Conservation (phyloP, 2,797 vertebrate genomes). For the Sebastes nivosus region DNA sequence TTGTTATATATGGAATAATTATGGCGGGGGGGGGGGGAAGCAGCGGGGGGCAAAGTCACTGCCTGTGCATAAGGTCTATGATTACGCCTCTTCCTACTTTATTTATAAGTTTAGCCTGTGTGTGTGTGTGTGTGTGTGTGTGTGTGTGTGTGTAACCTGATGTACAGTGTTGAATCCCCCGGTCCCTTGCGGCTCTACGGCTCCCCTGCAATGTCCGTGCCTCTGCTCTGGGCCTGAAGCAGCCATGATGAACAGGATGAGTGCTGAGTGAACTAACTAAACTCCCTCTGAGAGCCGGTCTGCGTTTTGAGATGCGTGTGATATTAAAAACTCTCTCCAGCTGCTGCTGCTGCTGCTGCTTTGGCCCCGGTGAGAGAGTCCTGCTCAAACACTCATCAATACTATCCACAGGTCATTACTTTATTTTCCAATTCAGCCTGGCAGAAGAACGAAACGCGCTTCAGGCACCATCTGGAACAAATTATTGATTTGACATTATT, state of each 20-base stretch:
- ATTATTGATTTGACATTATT: neutral
- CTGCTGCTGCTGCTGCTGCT: neutral
- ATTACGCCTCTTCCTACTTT: constrained; percentile 62
- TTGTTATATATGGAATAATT: constrained; percentile 57
- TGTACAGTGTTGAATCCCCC: neutral
- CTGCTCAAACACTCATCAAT: constrained; percentile 7
- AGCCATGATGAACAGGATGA: neutral
- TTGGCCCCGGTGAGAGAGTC: neutral
- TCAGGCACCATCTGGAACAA: constrained; percentile 10
- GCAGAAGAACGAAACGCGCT: neutral
- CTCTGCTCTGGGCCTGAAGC: neutral
- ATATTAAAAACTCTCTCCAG: constrained; percentile 7
- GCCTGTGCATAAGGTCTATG: constrained; percentile 38
- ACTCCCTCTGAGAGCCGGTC: neutral
- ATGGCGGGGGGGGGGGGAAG: constrained; percentile 9
- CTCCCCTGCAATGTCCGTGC: neutral
- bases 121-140: neutral
- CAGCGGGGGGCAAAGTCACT: constrained; percentile 7
- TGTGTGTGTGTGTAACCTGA: neutral
- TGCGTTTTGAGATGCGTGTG: neutral
- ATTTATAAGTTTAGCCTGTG: constrained; percentile 44
- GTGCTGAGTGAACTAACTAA: neutral
- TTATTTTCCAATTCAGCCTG: constrained; percentile 9
- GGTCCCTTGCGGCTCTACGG: neutral
- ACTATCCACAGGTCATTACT: constrained; percentile 14